Base-by-base conservation (phyloP, 2,888 invertebrate species). In the Crocallis elinguaria region DNA sequence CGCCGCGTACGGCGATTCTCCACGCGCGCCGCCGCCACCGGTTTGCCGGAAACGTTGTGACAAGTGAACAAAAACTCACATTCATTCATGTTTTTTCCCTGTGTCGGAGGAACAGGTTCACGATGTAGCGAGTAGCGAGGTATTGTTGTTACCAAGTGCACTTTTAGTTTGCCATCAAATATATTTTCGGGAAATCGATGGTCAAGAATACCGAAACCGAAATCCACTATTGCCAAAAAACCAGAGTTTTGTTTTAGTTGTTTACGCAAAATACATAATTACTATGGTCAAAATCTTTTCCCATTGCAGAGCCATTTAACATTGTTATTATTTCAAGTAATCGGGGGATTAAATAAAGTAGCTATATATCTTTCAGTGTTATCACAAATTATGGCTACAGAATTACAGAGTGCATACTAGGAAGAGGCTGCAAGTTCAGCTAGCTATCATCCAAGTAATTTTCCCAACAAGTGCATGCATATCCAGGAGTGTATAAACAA, bases 1-100 rank as follows among this genome's bases (percentile, higher is more conserved):
- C 86, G 75, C 82, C 78, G 88, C 90, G 90, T 90, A 85, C 84
- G 73, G 57, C 87, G 79, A 91, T 91, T 91, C 86, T 82, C 82
- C 87, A 91, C 88, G 90, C 84, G 77, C 75, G 73, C 70, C 69
- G 62, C 38, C 49, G 61, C 63, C 67, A 64, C 58, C 71, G 79
- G 70, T 71, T 73, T 75, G 79, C 87, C 89, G 90, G 90, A 90
- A 90, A 88, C 83, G 74, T 78, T 87, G 79, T 80, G 87, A 88
- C 89, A 88, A 86, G 88, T 88, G 74, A 77, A 91, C 88, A 90
- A 91, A 91, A 91, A 90, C 84, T 79, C 67, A 81, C 82, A 84
- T 85, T 82, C 89, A 88, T 89, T 89, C 87, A 88, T 84, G 74
- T 87, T 77, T 86, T 88, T 84, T 76, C 69, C 73, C 75, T 75